Evolutionary conservation across 2,113 vertebrate genomes (phyloP).

Genomic region (Bufo gargarizans): DNA sequence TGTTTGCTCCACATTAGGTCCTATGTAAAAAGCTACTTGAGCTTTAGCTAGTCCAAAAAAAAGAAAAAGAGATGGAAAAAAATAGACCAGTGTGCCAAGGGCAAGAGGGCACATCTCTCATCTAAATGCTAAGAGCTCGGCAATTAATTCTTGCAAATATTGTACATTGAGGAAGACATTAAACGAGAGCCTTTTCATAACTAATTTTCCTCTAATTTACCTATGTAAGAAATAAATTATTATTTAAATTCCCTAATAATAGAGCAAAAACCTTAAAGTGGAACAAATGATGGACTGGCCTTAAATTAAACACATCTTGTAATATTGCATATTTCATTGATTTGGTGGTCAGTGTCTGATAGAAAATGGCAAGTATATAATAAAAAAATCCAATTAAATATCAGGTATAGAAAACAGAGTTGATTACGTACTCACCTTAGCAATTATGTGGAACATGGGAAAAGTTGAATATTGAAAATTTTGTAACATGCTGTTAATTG

Average conservation of each 20-base stretch:
- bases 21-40: background rate
- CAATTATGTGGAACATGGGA: background rate
- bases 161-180: conserved; percentile 41
- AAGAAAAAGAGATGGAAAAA: background rate
- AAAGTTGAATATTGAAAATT: background rate
- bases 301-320: background rate
- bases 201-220: conserved; percentile 42
- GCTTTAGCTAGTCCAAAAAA: background rate
- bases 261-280: background rate
- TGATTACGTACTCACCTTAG: background rate
- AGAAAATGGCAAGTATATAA: background rate
- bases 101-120: conserved; percentile 35
- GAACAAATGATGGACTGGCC: background rate
- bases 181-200: conserved; percentile 45
- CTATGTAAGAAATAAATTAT: conserved; percentile 36
- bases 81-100: conserved; percentile 5
- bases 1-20: background rate
- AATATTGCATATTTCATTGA: conserved; percentile 5
- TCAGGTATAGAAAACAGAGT: conserved; percentile 10
- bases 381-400: background rate
- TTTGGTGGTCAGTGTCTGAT: background rate
- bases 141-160: conserved; percentile 42
- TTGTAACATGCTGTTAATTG: background rate
- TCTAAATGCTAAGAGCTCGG: conserved; percentile 45
- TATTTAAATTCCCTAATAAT: conserved; percentile 10